Evolutionary conservation across 2,888 invertebrate species (phyloP).

Genomic region (Drosophila antonietae): DNA sequence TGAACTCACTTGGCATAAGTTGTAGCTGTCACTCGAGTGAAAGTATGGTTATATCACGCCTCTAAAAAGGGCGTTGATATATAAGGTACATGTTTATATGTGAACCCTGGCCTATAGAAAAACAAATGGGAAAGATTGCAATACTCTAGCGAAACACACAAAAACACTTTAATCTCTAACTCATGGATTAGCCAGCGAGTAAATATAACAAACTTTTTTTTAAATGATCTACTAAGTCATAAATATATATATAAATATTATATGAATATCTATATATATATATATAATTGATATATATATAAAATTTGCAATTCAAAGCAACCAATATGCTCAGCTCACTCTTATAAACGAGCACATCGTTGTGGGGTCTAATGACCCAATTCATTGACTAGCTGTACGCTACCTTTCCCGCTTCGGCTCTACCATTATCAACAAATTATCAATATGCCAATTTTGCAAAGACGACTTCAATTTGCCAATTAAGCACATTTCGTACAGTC

Average conservation of each 20-base stretch:
- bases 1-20: background rate
- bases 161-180: background rate
- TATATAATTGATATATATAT: background rate
- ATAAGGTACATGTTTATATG: background rate
- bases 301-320: background rate
- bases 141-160: background rate
- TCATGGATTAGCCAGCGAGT: too few relatives aligned
- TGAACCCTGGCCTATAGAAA: too few relatives aligned
- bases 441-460: slow-evolving; percentile 30
- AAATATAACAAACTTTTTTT: too few relatives aligned
- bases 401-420: background rate
- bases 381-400: slow-evolving; percentile 23
- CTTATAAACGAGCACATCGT: background rate
- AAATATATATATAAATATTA: too few relatives aligned
- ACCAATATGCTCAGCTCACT: background rate
- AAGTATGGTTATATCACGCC: background rate
- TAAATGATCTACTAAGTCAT: too few relatives aligned
- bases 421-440: slow-evolving; percentile 23
- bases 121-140: background rate
- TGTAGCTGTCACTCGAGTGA: background rate
- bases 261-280: too few relatives aligned
- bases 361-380: slow-evolving; percentile 53
- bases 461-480: slow-evolving; percentile 62
- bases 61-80: background rate
- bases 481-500: slow-evolving; percentile 46